A percentile compares a stretch with the other conserved stretches of the same genome.
Evolutionary conservation across 2,888 invertebrate species (phyloP).

Genomic region (Hemicrepidius hirtus): DNA sequence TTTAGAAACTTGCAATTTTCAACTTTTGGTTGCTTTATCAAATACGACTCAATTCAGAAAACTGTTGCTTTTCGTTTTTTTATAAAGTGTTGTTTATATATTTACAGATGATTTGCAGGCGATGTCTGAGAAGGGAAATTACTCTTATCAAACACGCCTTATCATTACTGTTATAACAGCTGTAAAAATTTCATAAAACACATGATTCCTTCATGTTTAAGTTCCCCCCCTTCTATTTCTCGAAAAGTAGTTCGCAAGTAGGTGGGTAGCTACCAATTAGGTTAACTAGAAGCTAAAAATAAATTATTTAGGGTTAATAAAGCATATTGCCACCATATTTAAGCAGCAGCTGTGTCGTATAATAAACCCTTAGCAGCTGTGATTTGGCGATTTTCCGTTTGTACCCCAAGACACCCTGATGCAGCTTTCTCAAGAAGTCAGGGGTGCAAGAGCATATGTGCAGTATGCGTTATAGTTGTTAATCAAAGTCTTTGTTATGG

Average conservation of each 20-base stretch:
- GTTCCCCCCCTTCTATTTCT: neutral
- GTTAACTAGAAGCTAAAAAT: slow-evolving; percentile 35
- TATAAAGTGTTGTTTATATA: slow-evolving; percentile 5
- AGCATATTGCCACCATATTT: slow-evolving; percentile 52
- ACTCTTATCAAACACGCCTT: slow-evolving; percentile 14
- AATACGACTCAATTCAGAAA: no score
- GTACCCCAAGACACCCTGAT: slow-evolving; percentile 61
- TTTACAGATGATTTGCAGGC: slow-evolving; percentile 13
- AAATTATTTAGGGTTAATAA: slow-evolving; percentile 48
- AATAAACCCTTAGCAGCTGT: slow-evolving; percentile 61
- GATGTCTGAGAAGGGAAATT: slow-evolving; percentile 5
- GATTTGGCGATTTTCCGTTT: slow-evolving; percentile 63
- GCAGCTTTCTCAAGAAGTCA: slow-evolving; percentile 59
- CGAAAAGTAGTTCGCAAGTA: slow-evolving; percentile 5
- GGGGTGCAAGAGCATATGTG: slow-evolving; percentile 57
- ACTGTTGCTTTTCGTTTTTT: neutral
- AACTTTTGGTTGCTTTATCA: no score
- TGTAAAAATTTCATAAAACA: slow-evolving; percentile 21
- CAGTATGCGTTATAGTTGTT: slow-evolving; percentile 55
- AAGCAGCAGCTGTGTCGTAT: slow-evolving; percentile 57
- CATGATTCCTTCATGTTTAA: neutral
- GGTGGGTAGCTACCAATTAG: slow-evolving; percentile 32
- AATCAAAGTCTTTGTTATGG: slow-evolving; percentile 60
- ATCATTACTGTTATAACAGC: slow-evolving; percentile 39
- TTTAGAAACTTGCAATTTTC: no score